Percentiles rank a stretch among this genome's conserved stretches.
Evolutionary conservation across 2,888 invertebrate species (phyloP).

Genomic region (Panzeria rudis): DNA sequence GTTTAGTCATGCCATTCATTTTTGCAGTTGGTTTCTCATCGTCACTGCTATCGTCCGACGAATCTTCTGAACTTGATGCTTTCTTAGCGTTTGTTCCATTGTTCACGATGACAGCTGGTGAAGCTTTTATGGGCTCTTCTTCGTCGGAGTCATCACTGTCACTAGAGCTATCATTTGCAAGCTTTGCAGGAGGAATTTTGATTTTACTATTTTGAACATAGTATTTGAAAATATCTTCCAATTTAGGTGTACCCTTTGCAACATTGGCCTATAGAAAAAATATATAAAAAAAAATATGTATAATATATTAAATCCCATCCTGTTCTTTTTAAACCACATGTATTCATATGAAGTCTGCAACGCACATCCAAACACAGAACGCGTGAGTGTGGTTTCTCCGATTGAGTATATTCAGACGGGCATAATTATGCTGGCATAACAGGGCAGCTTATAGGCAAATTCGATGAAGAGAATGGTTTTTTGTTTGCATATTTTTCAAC

Average conservation of each 20-base stretch:
- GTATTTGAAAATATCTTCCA: constrained; percentile 86
- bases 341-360: neutral
- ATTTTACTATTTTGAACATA: constrained; percentile 85
- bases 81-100: constrained; percentile 61
- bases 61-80: constrained; percentile 63
- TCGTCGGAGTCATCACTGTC: constrained; percentile 80
- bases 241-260: constrained; percentile 87
- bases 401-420: too few relatives aligned
- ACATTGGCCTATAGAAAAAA: constrained; percentile 85
- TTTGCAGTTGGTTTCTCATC: constrained; percentile 68
- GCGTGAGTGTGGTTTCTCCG: neutral
- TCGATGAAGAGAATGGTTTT: too few relatives aligned
- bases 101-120: constrained; percentile 44
- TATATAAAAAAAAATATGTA: neutral
- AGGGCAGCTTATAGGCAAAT: too few relatives aligned
- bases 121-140: constrained; percentile 48
- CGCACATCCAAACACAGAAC: neutral
- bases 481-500: too few relatives aligned
- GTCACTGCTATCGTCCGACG: constrained; percentile 73
- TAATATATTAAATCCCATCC: neutral
- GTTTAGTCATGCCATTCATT: constrained; percentile 64
- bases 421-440: too few relatives aligned
- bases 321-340: neutral
- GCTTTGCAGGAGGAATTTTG: constrained; percentile 82
- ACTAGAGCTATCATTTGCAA: constrained; percentile 78